Base-by-base conservation (phyloP, 2,888 invertebrate species). In the Phyto melanocephala region DNA sequence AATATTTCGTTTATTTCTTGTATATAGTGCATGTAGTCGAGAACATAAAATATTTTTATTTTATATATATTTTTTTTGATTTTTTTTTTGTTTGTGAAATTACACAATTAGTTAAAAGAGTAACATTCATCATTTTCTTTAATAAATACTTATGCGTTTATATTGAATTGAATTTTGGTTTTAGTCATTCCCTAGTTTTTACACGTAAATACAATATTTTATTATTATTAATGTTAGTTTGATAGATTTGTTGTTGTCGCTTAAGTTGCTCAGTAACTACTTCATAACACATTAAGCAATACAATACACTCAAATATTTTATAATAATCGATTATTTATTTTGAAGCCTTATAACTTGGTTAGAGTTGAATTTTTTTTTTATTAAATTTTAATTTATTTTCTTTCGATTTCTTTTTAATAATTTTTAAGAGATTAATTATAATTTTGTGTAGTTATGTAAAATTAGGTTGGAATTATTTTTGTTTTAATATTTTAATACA, bases 291-390 rank as follows among this genome's bases (percentile, higher is more conserved):
- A 68, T 68, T 79, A 67, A 79, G 79, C 79, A 72, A 63, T 67
- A 74, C 52, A 74, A 67, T 80, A 80, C 79, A 80, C 65, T 80
- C 50, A 80, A 62, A 62, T 65, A 15, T 13, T 13, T 28, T 35
- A 54, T 62, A 67, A 37, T 75, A 76, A 75, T 79, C 79, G 75
- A 72, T 77, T 76, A 82, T 79, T 82, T 75, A 75, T 82, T 75
- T 54, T 71, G 75, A 78, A 79, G 81, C 78, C 77, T 81, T 65
- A 42, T 52, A 65, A 68, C 58, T 45, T 65, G 47, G 50, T 50
- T 70, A 47, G 50, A 75, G 54, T 79, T 60, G 15, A 56, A 11
- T 40, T 75, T 54, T 58, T 50, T 62, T 37, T 58, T 65, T 20
- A 50, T 52, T 50, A 40, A 28, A 15, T 52, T 70, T 58, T 62